Base-by-base conservation (phyloP, 2,113 vertebrate genomes). In the Clarias macrocephalus region DNA sequence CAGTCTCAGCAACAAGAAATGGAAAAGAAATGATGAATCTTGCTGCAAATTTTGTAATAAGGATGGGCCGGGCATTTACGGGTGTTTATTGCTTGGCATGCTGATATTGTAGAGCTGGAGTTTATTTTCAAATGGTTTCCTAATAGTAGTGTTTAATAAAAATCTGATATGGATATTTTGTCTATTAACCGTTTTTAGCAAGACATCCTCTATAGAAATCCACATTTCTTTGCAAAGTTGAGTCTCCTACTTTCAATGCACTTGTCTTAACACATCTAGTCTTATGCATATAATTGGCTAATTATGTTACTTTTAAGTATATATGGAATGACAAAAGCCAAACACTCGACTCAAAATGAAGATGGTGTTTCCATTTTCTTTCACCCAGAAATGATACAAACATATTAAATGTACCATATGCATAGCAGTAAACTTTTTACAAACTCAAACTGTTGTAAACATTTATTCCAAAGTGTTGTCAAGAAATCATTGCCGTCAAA, bases 1-100 rank as follows among this genome's bases (percentile, higher is more conserved):
- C 60, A 89, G 63, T 19, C 59, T 28, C 63, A 59, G 85, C 75
- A 70, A 48, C 48, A 48, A 59, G 57, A 59, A 59, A 59, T 59
- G 57, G 57, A 18, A 15, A 68, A 30, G 66, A 33, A 68, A 68
- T 30, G 28, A 16, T 30, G 28, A 68, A 68, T 68, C 28, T 7
- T 13, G 5, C 28, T 68, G 66, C 28, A 33, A 6, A 30, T 28
- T 30, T 16, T 21, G 13, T 37, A 75, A 25, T 52, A 52, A 48
- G 21, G 21, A 73, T 42, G 70, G 1, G 18, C 18, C 21, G 0
- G 48, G 21, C 37, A 75, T 75, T 75, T 13, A 52, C 37, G 13
- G 13, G 42, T 11, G 37, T 75, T n/a, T 73, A 37, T 42, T 73
- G 21, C 8, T 8, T 68, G 68, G 33, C 68, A 73, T 23, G 70